A percentile compares a stretch with the other conserved stretches of the same genome.
Conservation (phyloP, 2,888 invertebrate genomes). For the Melanargia galathea region DNA sequence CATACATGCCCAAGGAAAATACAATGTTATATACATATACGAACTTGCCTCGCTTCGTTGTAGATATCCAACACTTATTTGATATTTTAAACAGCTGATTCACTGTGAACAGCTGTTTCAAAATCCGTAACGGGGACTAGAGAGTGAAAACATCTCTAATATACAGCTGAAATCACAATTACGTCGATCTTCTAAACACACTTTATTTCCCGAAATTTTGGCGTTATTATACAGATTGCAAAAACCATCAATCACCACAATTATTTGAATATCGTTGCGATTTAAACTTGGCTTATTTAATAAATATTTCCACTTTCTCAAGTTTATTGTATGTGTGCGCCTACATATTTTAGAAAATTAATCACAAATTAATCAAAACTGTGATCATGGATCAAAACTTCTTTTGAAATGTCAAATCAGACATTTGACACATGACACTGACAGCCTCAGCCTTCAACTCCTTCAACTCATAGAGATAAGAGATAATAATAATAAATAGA, state of each 20-base stretch:
- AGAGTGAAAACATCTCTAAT: slow-evolving; percentile 15
- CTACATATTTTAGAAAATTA: no score
- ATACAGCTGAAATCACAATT: slow-evolving; percentile 20
- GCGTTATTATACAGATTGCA: neutral
- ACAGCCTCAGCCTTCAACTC: no score
- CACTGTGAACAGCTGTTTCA: slow-evolving; percentile 35
- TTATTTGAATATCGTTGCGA: neutral
- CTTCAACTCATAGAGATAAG: no score
- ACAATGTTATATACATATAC: slow-evolving; percentile 18
- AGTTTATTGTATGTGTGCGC: no score
- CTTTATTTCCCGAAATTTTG: neutral
- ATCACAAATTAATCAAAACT: no score
- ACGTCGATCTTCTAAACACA: slow-evolving; percentile 15
- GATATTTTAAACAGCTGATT: slow-evolving; percentile 18
- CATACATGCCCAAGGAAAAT: slow-evolving; percentile 28
- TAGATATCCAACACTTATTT: slow-evolving; percentile 1
- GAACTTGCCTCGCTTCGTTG: slow-evolving; percentile 30
- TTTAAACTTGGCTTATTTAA: neutral
- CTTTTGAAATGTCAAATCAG: no score
- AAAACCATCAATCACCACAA: neutral
- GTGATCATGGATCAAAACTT: no score
- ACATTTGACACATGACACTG: neutral
- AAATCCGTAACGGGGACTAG: slow-evolving; percentile 41
- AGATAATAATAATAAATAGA: no score
- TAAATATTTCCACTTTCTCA: no score